Conservation (phyloP, 2,113 vertebrate genomes). For the Plestiodon gilberti region DNA sequence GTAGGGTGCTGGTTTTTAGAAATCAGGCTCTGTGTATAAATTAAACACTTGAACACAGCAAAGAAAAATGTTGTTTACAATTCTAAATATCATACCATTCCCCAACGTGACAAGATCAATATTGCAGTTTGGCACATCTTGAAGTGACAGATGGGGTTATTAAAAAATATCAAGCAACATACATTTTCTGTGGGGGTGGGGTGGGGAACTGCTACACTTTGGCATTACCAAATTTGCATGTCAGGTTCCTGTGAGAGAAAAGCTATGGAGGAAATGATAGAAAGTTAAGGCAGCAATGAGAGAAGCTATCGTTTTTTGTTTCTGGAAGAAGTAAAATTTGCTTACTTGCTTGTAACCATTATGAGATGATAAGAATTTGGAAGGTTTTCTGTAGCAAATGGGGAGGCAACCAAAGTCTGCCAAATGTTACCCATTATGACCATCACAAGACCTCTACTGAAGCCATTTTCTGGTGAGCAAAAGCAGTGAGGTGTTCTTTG, state of each 20-base stretch:
- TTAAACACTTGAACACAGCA: constrained; percentile 49
- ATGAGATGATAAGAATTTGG: constrained; percentile 17
- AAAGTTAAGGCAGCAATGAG: constrained; percentile 19
- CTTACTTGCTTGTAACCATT: constrained; percentile 3
- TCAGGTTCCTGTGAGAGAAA: constrained; percentile 12
- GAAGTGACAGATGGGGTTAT: constrained; percentile 74
- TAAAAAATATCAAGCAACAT: constrained; percentile 67
- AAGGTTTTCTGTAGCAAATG: background rate
- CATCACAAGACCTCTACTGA: no score
- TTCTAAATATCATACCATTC: constrained; percentile 75
- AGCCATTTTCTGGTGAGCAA: no score
- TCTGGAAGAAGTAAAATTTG: background rate
- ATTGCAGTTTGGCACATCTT: constrained; percentile 67
- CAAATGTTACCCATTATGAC: no score
- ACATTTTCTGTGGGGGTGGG: constrained; percentile 41
- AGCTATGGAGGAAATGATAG: background rate
- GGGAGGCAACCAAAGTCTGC: no score
- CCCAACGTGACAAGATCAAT: constrained; percentile 79
- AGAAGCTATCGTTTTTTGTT: constrained; percentile 2
- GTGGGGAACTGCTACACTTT: constrained; percentile 32
- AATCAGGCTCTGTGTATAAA: constrained; percentile 43
- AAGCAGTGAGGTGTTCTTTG: no score
- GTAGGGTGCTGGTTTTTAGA: constrained; percentile 22
- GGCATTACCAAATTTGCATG: constrained; percentile 50
- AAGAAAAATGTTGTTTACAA: constrained; percentile 77